These are phyloP conservation scores for Siderastrea radians DNA, from an alignment of 92 coral and sea anemone species.

Conservation along the genomic window DNA sequence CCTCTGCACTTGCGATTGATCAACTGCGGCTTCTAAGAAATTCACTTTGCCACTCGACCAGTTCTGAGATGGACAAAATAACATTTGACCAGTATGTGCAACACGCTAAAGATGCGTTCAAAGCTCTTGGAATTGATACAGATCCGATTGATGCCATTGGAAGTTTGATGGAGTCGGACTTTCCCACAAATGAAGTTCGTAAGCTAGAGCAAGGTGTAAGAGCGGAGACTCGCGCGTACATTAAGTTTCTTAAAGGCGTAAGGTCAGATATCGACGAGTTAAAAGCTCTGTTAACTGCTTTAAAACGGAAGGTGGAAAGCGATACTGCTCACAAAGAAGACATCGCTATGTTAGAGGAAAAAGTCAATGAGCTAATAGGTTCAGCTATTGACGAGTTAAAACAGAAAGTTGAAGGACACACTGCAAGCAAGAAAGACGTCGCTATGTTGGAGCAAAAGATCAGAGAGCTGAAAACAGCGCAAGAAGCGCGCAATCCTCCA, in stretches of 20 bases:
- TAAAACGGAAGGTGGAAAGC: background rate
- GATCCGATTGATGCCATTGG: slow-evolving; percentile 34
- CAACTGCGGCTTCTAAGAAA: background rate
- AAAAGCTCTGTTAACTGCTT: background rate
- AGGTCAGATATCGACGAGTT: background rate
- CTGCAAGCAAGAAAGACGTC: too few species aligned
- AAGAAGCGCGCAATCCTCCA: too few species aligned
- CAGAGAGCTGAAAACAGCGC: too few species aligned
- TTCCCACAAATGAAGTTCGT: background rate
- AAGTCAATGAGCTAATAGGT: too few species aligned
- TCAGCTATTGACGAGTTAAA: too few species aligned
- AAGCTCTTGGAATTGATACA: background rate
- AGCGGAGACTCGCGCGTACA: background rate
- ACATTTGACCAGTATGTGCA: slow-evolving; percentile 28
- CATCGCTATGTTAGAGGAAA: background rate
- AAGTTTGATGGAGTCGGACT: slow-evolving; percentile 19
- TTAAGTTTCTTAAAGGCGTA: background rate
- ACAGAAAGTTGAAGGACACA: too few species aligned
- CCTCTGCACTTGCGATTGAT: background rate
- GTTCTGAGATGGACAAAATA: background rate
- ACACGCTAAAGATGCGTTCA: slow-evolving; percentile 38
- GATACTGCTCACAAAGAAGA: background rate
- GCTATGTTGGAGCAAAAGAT: too few species aligned
- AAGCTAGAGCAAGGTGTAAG: background rate
- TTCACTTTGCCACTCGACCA: background rate